Conservation (phyloP, 2,888 invertebrate genomes). For the Andrena minutula region DNA sequence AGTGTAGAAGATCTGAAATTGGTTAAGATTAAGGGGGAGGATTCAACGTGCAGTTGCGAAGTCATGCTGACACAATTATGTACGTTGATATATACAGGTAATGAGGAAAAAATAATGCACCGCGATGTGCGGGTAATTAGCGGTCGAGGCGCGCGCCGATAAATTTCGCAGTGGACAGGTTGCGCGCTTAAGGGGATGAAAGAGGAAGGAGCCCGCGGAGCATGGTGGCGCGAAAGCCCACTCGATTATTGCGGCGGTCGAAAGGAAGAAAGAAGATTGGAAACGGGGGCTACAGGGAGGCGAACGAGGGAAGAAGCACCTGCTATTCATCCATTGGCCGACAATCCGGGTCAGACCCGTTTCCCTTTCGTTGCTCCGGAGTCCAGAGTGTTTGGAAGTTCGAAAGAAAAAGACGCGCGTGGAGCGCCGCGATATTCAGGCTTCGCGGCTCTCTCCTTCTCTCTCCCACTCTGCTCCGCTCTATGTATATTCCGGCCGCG, state of each 20-base stretch:
- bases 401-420: conserved; percentile 8
- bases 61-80: no score
- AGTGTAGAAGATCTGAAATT: no score
- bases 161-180: conserved; percentile 11
- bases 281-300: not conserved
- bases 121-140: conserved; percentile 11
- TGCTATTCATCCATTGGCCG: conserved; percentile 47
- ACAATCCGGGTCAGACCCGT: conserved; percentile 49
- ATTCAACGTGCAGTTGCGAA: no score
- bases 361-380: conserved; percentile 41
- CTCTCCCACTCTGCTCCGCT: not conserved
- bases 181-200: not conserved
- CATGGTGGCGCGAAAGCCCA: not conserved
- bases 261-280: no score
- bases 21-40: no score
- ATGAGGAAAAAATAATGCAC: conserved; percentile 26
- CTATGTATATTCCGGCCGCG: conserved; percentile 41
- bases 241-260: not conserved
- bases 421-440: not conserved
- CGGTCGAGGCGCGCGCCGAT: conserved; percentile 6
- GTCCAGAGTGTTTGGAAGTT: not conserved
- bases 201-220: not conserved
- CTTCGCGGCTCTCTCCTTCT: not conserved
- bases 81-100: not conserved
- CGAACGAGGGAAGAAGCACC: conserved; percentile 34